Base-by-base conservation (phyloP, 2,797 vertebrate genomes). In the Helostoma temminkii region DNA sequence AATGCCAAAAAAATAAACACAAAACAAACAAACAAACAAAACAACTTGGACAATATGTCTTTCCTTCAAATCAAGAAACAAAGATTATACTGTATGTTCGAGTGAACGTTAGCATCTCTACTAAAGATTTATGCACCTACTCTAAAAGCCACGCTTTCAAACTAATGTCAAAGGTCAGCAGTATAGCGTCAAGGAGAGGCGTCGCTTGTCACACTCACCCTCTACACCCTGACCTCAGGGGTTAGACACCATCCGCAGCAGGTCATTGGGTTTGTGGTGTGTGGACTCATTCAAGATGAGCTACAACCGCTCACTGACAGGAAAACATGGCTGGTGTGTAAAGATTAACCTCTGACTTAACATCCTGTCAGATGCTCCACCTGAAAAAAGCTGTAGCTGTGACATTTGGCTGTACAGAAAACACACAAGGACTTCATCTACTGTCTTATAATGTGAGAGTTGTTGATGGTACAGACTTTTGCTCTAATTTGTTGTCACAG, bases 311-410 rank as follows among this genome's bases (percentile, higher is more conserved):
- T 4, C 62, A 66, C 58, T 82, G 83, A 78, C 76, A 76, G 66
- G 47, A 78, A 85, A 85, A 85, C 80, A 78, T 43, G 58, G 82
- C 71, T 77, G 28, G 45, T 43, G 84, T 85, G 77, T 68, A 79
- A 76, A 85, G 80, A 87, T 83, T 84, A 85, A 87, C 87, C 82
- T 83, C 67, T 67, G 78, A 81, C 71, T 82, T 70, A 67, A 77
- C 87, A 81, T 66, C 49, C 71, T 77, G 76, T 84, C 79, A 73
- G 39, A 62, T 49, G 55, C 7, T 48, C n/a, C 49, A 72, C 42
- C 50, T 78, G 66, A 67, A 54, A 47, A 53, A 78, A 71, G 76
- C 81, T 66, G 69, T 66, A 32, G 62, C 55, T 19, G 42, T 76
- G 73, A 85, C 72, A n/a, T 70, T 82, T 36, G 24, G 55, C 68